These are phyloP conservation scores for Conopomorpha cramerella DNA, from an alignment of 1,140 invertebrate species.

Conservation along the genomic window DNA sequence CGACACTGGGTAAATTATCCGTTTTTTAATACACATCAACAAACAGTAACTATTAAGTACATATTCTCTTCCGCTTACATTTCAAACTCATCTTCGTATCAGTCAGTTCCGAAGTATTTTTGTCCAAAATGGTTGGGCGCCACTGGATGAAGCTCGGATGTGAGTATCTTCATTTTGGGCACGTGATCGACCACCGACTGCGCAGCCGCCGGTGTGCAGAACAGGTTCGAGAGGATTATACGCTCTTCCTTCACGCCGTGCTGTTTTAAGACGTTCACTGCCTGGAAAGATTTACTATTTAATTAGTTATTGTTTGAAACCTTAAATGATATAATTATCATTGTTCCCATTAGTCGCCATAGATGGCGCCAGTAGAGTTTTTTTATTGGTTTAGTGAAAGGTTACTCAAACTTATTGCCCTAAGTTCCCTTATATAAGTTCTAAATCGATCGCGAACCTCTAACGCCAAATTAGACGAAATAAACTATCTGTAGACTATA, in stretches of 20 bases:
- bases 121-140: conserved; percentile 98
- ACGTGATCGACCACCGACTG: conserved; percentile 85
- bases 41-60: not conserved
- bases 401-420: too few relatives aligned
- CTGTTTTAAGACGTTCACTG: conserved; percentile 90
- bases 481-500: too few relatives aligned
- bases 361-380: too few relatives aligned
- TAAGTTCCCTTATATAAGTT: too few relatives aligned
- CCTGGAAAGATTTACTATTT: conserved; percentile 77
- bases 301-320: too few relatives aligned
- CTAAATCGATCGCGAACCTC: too few relatives aligned
- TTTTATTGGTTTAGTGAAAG: too few relatives aligned
- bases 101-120: conserved; percentile 98
- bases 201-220: conserved; percentile 92
- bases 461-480: too few relatives aligned
- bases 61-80: conserved; percentile 1
- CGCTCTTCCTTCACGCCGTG: conserved; percentile 92
- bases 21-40: too few relatives aligned
- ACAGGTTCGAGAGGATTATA: conserved; percentile 94
- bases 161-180: conserved; percentile 92
- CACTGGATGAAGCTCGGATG: conserved; percentile 93
- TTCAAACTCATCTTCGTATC: conserved; percentile 47
- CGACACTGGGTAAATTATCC: too few relatives aligned
- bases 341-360: too few relatives aligned
- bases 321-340: too few relatives aligned